phyloP scores from a whole-genome alignment of 2,113 vertebrate species.

The Corythoichthys intestinalis region DNA sequence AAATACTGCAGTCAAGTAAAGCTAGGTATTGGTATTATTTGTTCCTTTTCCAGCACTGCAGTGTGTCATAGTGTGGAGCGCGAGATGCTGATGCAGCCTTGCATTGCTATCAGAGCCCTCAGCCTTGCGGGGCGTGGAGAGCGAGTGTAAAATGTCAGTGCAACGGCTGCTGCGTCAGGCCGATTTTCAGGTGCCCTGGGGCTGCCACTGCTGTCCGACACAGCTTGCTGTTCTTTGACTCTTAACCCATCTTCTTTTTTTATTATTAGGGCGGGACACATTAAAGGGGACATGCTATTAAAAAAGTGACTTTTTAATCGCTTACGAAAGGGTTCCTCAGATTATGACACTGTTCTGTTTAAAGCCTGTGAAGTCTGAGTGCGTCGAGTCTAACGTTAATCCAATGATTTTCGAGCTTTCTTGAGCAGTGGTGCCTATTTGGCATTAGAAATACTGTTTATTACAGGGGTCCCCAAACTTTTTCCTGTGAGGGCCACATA shows the following conservation, averaged over 20 bases:
- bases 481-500: too few species aligned
- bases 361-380: background rate
- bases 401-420: too few species aligned
- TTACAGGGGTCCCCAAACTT: too few species aligned
- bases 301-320: background rate
- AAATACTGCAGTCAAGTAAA: too few species aligned
- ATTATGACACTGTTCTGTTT: background rate
- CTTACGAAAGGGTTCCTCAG: background rate
- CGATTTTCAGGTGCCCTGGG: conserved; percentile 35
- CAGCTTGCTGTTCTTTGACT: conserved; percentile 34
- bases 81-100: conserved; percentile 28
- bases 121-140: conserved; percentile 21
- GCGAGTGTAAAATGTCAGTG: conserved; percentile 28
- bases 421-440: too few species aligned
- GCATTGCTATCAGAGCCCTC: conserved; percentile 32
- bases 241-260: conserved; percentile 24
- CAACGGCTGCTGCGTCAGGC: conserved; percentile 36
- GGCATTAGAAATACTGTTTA: too few species aligned
- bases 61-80: background rate
- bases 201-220: conserved; percentile 25
- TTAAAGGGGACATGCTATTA: background rate
- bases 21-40: background rate
- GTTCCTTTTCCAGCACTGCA: background rate
- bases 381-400: too few species aligned
- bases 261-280: conserved; percentile 10